Evolutionary conservation across 1,140 invertebrate genomes (phyloP).

Genomic region (Polypedilum vanderplanki): DNA sequence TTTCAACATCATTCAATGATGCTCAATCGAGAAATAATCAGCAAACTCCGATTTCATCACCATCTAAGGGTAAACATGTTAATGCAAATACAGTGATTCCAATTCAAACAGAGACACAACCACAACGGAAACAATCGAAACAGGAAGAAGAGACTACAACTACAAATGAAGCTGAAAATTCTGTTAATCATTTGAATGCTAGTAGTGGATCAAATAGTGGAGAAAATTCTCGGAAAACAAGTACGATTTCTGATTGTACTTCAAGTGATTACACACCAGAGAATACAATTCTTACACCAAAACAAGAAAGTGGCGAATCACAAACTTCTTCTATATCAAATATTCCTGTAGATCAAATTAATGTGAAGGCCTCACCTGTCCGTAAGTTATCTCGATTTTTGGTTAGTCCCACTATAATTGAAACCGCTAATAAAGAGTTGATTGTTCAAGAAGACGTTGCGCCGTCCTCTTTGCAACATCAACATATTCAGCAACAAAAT

Average conservation of each 20-base stretch:
- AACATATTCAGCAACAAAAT: not conserved
- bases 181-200: constrained; percentile 44
- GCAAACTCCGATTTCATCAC: constrained; percentile 30
- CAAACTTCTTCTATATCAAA: constrained; percentile 41
- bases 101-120: not conserved
- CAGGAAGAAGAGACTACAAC: constrained; percentile 28
- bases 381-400: constrained; percentile 71
- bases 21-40: constrained; percentile 21
- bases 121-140: not conserved
- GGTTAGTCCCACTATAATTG: constrained; percentile 63
- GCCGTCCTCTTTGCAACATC: not conserved
- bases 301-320: constrained; percentile 31
- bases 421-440: constrained; percentile 40
- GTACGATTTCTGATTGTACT: constrained; percentile 46
- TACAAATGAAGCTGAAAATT: constrained; percentile 37
- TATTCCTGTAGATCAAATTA: constrained; percentile 37
- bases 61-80: constrained; percentile 32
- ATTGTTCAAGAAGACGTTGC: constrained; percentile 41
- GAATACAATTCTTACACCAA: constrained; percentile 39
- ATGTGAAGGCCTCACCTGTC: constrained; percentile 46
- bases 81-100: constrained; percentile 28
- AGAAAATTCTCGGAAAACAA: constrained; percentile 49
- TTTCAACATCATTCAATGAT: constrained; percentile 26
- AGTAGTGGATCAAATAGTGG: constrained; percentile 47
- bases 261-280: constrained; percentile 49